A percentile compares a stretch with the other conserved stretches of the same genome.
phyloP scores from a whole-genome alignment of 2,888 invertebrate genomes.

The Xestia rhomboidea region DNA sequence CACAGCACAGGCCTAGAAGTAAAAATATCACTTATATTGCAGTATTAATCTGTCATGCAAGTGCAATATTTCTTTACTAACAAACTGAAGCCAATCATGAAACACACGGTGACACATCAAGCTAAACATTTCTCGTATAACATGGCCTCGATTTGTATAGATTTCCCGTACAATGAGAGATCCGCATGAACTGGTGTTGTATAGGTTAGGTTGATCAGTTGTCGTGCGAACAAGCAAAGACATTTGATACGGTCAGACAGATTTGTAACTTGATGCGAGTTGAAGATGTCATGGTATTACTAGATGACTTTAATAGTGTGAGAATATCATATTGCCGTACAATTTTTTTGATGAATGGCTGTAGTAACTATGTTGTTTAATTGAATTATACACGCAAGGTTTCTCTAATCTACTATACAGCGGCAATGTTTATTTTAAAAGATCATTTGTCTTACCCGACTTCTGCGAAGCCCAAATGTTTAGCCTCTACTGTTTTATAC shows the following conservation, averaged over 20 bases:
- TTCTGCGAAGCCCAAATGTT: too few relatives aligned
- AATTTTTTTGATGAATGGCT: neutral
- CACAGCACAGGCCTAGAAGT: neutral
- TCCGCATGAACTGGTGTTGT: too few relatives aligned
- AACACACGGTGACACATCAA: too few relatives aligned
- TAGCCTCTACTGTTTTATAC: too few relatives aligned
- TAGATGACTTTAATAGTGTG: slow-evolving; percentile 15
- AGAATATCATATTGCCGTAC: slow-evolving; percentile 13
- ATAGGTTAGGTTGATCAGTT: too few relatives aligned
- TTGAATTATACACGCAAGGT: neutral
- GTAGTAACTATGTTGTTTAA: neutral
- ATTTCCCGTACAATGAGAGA: too few relatives aligned
- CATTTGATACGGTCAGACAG: slow-evolving; percentile 13
- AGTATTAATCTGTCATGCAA: neutral
- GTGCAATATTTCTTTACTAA: slow-evolving; percentile 8
- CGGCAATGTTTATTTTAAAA: neutral
- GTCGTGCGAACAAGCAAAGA: neutral
- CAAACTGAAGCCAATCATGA: slow-evolving; percentile 10
- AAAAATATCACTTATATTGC: slow-evolving; percentile 1
- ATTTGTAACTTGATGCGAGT: slow-evolving; percentile 17
- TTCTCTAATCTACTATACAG: neutral
- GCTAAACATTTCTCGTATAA: too few relatives aligned
- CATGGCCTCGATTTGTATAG: too few relatives aligned
- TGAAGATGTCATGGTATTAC: slow-evolving; percentile 10
- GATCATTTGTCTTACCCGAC: too few relatives aligned